These are phyloP conservation scores for Porites cylindrica DNA, from an alignment of 92 coral and sea anemone species.

Conservation along the genomic window DNA sequence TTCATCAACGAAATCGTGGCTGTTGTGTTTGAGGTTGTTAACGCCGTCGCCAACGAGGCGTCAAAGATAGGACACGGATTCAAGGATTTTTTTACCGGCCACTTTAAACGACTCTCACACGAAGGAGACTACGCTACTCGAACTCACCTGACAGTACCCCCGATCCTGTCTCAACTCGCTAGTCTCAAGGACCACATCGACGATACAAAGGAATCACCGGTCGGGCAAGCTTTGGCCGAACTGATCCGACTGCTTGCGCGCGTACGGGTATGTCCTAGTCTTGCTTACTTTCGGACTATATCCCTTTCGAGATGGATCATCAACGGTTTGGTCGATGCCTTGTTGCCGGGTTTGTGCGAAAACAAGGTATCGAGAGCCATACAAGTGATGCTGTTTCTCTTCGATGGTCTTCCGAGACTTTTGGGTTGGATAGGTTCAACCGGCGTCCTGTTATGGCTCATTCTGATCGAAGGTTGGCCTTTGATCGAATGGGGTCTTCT, in stretches of 20 bases:
- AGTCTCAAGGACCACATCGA: neutral
- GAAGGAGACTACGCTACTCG: slow-evolving; percentile 17
- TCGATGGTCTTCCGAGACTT: slow-evolving; percentile 9
- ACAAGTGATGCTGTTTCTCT: neutral
- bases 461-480: slow-evolving; percentile 14
- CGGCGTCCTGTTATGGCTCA: slow-evolving; percentile 15
- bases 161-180: neutral
- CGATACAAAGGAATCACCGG: neutral
- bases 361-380: neutral
- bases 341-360: neutral
- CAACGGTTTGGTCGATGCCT: neutral
- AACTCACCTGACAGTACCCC: neutral
- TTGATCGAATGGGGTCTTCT: neutral
- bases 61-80: neutral
- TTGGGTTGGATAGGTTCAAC: slow-evolving; percentile 16
- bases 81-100: slow-evolving; percentile 17
- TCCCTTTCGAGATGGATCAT: slow-evolving; percentile 18
- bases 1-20: neutral
- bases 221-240: neutral
- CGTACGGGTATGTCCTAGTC: neutral
- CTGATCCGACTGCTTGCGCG: neutral
- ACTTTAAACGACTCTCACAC: slow-evolving; percentile 11
- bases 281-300: slow-evolving; percentile 11
- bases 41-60: neutral
- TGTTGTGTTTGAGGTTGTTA: neutral